Percentiles rank a stretch among this genome's conserved stretches.
phyloP scores from a whole-genome alignment of 92 coral and sea anemone genomes.

The Umimayanthus kanabou region DNA sequence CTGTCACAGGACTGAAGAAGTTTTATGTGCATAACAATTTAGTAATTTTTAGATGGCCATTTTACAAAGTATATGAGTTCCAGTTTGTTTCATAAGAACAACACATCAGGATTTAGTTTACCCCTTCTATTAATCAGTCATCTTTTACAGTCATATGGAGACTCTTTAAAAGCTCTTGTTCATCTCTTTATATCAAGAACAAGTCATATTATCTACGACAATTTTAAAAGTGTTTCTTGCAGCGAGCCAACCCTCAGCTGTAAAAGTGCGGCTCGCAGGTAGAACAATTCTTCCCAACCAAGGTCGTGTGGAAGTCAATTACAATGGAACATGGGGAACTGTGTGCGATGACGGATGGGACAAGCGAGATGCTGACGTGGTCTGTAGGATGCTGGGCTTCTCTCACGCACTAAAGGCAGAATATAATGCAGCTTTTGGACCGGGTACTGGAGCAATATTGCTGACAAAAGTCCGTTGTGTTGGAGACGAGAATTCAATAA shows the following conservation, averaged over 20 bases:
- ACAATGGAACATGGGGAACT: conserved; percentile 43
- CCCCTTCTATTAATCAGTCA: too few relatives aligned
- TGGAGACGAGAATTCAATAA: conserved; percentile 37
- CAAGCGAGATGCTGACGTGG: conserved; percentile 45
- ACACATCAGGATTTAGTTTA: too few relatives aligned
- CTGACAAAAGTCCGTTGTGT: conserved; percentile 30
- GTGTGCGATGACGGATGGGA: conserved; percentile 50
- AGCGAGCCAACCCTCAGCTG: background rate
- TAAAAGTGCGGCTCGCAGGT: conserved; percentile 43
- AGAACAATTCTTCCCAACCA: conserved; percentile 42
- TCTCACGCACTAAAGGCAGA: conserved; percentile 41
- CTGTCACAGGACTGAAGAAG: too few relatives aligned
- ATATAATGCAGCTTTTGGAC: conserved; percentile 33
- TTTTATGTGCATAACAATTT: too few relatives aligned
- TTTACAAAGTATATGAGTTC: too few relatives aligned
- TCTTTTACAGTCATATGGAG: too few relatives aligned
- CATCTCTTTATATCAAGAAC: too few relatives aligned
- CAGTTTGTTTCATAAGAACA: too few relatives aligned
- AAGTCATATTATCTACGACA: too few relatives aligned
- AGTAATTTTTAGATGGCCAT: too few relatives aligned
- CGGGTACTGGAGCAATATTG: conserved; percentile 34
- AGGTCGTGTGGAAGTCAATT: conserved; percentile 40
- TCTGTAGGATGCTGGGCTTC: conserved; percentile 51
- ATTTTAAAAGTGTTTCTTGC: background rate
- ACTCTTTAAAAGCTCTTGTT: too few relatives aligned